These are phyloP conservation scores for Cryptus viduatorius DNA, from an alignment of 2,888 invertebrate genomes.

Conservation along the genomic window DNA sequence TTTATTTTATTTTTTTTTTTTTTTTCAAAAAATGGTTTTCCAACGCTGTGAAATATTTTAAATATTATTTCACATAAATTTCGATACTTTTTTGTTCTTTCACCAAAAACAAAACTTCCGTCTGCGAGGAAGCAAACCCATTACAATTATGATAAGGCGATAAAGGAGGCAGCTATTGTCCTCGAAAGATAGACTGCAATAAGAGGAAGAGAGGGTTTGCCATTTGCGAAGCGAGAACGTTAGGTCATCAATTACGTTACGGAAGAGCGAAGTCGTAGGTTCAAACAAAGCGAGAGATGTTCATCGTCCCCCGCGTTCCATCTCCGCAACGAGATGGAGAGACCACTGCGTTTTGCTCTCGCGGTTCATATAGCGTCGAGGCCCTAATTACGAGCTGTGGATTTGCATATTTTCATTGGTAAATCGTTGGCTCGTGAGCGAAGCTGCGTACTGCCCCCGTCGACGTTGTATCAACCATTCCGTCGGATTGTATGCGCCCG, in stretches of 20 bases:
- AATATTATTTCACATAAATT: no score
- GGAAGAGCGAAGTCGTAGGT: constrained; percentile 83
- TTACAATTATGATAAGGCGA: not conserved
- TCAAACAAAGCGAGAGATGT: constrained; percentile 81
- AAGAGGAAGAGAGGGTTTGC: constrained; percentile 43
- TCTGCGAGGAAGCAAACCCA: not conserved
- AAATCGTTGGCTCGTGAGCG: constrained; percentile 69
- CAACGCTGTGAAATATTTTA: no score
- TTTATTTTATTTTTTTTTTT: no score
- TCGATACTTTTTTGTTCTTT: not conserved
- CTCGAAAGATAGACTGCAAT: not conserved
- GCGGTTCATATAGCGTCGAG: constrained; percentile 81
- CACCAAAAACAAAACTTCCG: not conserved
- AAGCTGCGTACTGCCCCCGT: constrained; percentile 50
- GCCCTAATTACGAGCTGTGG: constrained; percentile 79
- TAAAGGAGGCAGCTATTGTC: constrained; percentile 14
- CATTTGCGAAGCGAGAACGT: constrained; percentile 57
- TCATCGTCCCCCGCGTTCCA: constrained; percentile 25
- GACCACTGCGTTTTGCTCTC: constrained; percentile 64
- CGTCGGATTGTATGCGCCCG: constrained; percentile 41
- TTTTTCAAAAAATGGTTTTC: no score
- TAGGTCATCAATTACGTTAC: constrained; percentile 83
- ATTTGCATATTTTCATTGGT: constrained; percentile 80
- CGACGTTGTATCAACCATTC: constrained; percentile 26
- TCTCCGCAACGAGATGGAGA: constrained; percentile 40